Percentiles rank a stretch among this genome's conserved stretches.
Evolutionary conservation across 2,888 invertebrate genomes (phyloP).

Genomic region (Chloroclysta siterata): DNA sequence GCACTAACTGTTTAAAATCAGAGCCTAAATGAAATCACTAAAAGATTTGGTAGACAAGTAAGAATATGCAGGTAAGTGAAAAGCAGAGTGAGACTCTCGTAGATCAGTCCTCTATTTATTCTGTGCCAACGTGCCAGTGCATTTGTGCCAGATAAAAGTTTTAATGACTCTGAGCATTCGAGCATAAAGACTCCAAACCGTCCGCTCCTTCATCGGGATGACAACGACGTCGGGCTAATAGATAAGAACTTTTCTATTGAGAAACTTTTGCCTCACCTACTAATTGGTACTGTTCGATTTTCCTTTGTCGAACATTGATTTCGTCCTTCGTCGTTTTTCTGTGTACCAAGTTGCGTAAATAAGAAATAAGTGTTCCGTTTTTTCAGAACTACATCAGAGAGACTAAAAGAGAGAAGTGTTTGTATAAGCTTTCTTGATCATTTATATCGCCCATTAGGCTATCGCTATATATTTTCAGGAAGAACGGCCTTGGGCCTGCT

Average conservation of each 20-base stretch:
- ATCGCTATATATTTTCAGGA: too few species aligned
- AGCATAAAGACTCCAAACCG: slow-evolving; percentile 62
- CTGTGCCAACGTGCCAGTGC: slow-evolving; percentile 52
- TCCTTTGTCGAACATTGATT: slow-evolving; percentile 27
- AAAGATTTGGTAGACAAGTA: too few species aligned
- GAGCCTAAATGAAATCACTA: too few species aligned
- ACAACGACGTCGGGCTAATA: slow-evolving; percentile 59
- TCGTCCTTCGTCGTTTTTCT: slow-evolving; percentile 37
- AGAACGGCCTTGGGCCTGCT: too few species aligned
- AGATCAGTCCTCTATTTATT: not conserved
- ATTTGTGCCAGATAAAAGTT: slow-evolving; percentile 70
- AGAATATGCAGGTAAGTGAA: too few species aligned
- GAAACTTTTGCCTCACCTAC: slow-evolving; percentile 43
- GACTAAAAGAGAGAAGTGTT: too few species aligned
- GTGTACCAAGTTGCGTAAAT: slow-evolving; percentile 2
- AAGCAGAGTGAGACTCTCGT: slow-evolving; percentile 11
- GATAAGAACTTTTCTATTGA: slow-evolving; percentile 66
- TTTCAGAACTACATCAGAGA: too few species aligned
- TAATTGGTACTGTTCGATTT: slow-evolving; percentile 40
- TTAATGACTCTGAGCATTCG: slow-evolving; percentile 66
- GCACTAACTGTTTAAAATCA: too few species aligned
- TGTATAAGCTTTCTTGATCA: too few species aligned
- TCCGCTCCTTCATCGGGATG: slow-evolving; percentile 54
- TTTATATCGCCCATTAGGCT: too few species aligned
- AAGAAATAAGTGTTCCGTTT: too few species aligned